These are phyloP conservation scores for Tenebrosternarchus preto DNA, from an alignment of 2,113 vertebrate genomes.

Conservation along the genomic window DNA sequence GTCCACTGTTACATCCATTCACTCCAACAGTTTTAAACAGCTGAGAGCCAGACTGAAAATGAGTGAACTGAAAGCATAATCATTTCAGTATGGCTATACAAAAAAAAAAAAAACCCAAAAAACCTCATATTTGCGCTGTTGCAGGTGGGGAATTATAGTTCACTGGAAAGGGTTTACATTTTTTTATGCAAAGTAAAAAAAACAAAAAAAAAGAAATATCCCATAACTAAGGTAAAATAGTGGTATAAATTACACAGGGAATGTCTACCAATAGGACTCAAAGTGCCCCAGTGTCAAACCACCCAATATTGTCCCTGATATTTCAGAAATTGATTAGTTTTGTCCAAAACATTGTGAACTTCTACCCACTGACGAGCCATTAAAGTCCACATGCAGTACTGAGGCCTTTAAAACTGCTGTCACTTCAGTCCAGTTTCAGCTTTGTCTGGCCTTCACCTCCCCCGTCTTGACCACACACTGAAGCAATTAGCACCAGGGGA, in stretches of 20 bases:
- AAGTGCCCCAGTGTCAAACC: background rate
- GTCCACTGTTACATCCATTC: background rate
- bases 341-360: background rate
- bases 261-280: too few relatives aligned
- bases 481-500: conserved; percentile 65
- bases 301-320: background rate
- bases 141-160: too few relatives aligned
- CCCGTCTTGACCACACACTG: conserved; percentile 60
- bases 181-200: too few relatives aligned
- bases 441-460: background rate
- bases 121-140: too few relatives aligned
- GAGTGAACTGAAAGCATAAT: background rate
- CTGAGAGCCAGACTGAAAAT: background rate
- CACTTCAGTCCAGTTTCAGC: background rate
- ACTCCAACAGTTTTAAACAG: background rate
- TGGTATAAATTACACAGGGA: too few relatives aligned
- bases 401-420: background rate
- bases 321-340: background rate
- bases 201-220: too few relatives aligned
- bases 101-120: too few relatives aligned
- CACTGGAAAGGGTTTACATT: too few relatives aligned
- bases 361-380: background rate
- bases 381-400: background rate
- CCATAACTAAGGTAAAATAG: too few relatives aligned
- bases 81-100: too few relatives aligned